A percentile compares a stretch with the other conserved stretches of the same genome.
These are phyloP conservation scores for Teinopalpus imperialis DNA, from an alignment of 2,888 invertebrate genomes.

Conservation along the genomic window DNA sequence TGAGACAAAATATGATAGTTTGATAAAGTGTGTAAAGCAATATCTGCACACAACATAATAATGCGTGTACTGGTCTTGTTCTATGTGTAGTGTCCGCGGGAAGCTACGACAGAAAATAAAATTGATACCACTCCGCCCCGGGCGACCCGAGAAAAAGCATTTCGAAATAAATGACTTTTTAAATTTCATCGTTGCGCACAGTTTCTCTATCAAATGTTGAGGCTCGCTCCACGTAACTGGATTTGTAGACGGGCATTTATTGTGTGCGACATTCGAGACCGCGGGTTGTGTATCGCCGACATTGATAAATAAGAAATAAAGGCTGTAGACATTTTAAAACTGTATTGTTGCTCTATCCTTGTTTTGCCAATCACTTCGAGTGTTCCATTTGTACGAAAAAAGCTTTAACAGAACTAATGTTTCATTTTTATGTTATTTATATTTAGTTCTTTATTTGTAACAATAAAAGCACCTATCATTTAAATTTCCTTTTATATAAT, in stretches of 20 bases:
- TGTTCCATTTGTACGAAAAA: slow-evolving; percentile 25
- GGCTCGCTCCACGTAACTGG: slow-evolving; percentile 75
- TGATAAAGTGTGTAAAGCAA: slow-evolving; percentile 8
- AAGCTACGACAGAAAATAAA: slow-evolving; percentile 77
- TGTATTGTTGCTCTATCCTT: slow-evolving; percentile 36
- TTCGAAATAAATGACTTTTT: slow-evolving; percentile 82
- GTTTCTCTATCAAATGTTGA: slow-evolving; percentile 81
- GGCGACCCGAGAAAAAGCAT: slow-evolving; percentile 79
- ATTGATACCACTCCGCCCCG: slow-evolving; percentile 77
- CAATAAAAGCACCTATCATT: no score
- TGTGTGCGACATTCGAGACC: slow-evolving; percentile 71
- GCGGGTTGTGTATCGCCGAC: slow-evolving; percentile 65
- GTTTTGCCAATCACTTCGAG: slow-evolving; percentile 48
- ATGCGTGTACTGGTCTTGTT: neutral
- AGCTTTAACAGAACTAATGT: neutral
- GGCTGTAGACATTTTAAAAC: slow-evolving; percentile 41
- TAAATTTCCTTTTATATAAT: no score
- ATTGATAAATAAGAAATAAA: slow-evolving; percentile 55
- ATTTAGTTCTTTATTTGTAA: no score
- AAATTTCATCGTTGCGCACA: slow-evolving; percentile 82
- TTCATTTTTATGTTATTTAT: no score
- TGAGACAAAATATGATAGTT: no score
- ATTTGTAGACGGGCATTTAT: slow-evolving; percentile 77
- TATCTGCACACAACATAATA: neutral
- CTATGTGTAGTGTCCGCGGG: slow-evolving; percentile 37